Percentiles rank a stretch among this genome's conserved stretches.
Evolutionary conservation across 1,140 invertebrate genomes (phyloP).

Genomic region (Callitettix versicolor): DNA sequence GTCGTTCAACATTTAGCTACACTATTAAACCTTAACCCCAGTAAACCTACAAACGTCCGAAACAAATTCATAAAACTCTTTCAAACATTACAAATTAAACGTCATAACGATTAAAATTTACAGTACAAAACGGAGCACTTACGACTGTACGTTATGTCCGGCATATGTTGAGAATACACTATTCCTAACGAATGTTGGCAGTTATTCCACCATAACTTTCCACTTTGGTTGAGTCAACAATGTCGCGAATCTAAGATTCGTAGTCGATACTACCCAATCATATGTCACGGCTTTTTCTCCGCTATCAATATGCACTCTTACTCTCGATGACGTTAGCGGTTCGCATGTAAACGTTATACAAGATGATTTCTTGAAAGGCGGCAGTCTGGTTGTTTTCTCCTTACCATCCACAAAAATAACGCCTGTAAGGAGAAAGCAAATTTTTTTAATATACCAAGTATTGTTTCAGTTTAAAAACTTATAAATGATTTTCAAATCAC

Average conservation of each 20-base stretch:
- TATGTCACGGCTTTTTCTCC: constrained; percentile 24
- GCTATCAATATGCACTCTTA: constrained; percentile 23
- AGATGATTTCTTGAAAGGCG: constrained; percentile 19
- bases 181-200: too few species aligned
- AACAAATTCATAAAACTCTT: too few species aligned
- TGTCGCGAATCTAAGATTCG: constrained; percentile 17
- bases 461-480: too few species aligned
- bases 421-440: constrained; percentile 23
- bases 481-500: too few species aligned
- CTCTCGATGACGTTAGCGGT: constrained; percentile 12
- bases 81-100: too few species aligned
- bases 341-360: constrained; percentile 23
- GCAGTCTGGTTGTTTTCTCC: constrained; percentile 23
- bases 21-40: too few species aligned
- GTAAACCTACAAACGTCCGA: too few species aligned
- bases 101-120: too few species aligned
- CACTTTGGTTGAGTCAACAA: constrained; percentile 18
- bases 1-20: too few species aligned
- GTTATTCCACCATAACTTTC: constrained; percentile 24
- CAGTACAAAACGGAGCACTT: too few species aligned
- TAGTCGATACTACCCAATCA: constrained; percentile 19
- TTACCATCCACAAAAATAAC: constrained; percentile 23
- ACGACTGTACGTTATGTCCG: too few species aligned
- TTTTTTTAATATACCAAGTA: neutral
- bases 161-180: too few species aligned